Evolutionary conservation across 2,888 invertebrate genomes (phyloP), one percentile per base, ranked within the genome.

Genomic region (Mechanitis messenoides): DNA sequence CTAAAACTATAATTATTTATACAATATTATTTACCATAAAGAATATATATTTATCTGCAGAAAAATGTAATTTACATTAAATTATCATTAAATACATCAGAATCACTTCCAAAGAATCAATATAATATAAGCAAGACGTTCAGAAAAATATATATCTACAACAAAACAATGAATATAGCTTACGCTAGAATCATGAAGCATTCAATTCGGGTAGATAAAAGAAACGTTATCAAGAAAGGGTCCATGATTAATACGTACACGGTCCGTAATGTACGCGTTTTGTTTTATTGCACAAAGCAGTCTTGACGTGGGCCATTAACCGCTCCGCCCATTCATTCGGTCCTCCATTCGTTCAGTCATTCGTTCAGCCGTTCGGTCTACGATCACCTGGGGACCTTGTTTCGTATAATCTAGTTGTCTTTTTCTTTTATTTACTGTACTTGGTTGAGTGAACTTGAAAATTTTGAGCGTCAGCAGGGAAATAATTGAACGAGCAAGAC

Each of bases 351-450:
- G 73, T 70, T 80, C 74, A 70, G 71, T 76, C 79, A 77, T 65
- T 65, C 61, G 59, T 64, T 64, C 65, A 55, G 50, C 56, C 61
- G 55, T 66, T 81, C 78, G 74, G 72, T 75, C 78, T 78, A 85
- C 80, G 83, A 80, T 81, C 84, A 85, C 84, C 85, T 85, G 80
- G 86, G 85, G 87, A 85, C 79, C 68, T 64, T 71, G 76, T 75
- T 79, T 75, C 72, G 76, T 77, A 76, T 80, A 81, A 85, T 84
- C 78, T 78, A 71, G 69, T 67, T 74, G 70, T 77, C 79, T 79
- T 78, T 76, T 66, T 73, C 72, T 72, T 70, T 73, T 75, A 68
- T 66, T 68, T 56, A 62, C 66, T 64, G 55, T 65, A 55, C 33
- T 50, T 53, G 56, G 45, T 56, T 63, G 55, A 60, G 53, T 58